Evolutionary conservation across 2,113 vertebrate species (phyloP).

Genomic region (Embiotoca jacksoni): DNA sequence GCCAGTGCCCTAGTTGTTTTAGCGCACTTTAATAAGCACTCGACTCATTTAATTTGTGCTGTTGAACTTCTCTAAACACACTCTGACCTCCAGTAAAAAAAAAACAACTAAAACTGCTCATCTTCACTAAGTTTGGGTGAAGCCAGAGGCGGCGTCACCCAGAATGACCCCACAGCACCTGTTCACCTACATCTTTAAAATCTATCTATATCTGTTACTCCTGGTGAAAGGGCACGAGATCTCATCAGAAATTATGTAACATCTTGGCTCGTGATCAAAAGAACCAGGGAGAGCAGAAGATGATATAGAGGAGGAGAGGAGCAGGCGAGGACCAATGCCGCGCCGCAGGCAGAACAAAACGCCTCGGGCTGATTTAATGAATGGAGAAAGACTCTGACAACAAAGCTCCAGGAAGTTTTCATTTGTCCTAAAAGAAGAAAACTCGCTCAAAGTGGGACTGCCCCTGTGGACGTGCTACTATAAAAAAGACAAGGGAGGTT

Average conservation of each 20-base stretch:
- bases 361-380: constrained; percentile 75
- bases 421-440: constrained; percentile 67
- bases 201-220: constrained; percentile 24
- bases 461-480: constrained; percentile 52
- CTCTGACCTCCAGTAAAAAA: constrained; percentile 18
- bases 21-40: constrained; percentile 35
- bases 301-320: constrained; percentile 51
- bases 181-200: constrained; percentile 34
- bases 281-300: constrained; percentile 33
- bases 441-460: constrained; percentile 66
- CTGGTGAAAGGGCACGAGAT: constrained; percentile 44
- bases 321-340: constrained; percentile 48
- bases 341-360: constrained; percentile 71
- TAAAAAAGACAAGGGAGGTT: constrained; percentile 56
- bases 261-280: constrained; percentile 64
- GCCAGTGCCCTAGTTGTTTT: constrained; percentile 27
- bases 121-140: constrained; percentile 15
- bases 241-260: constrained; percentile 57
- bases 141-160: constrained; percentile 33
- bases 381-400: constrained; percentile 61
- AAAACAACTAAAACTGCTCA: background rate
- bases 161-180: constrained; percentile 28
- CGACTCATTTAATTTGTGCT: constrained; percentile 28
- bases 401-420: constrained; percentile 71
- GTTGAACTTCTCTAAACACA: constrained; percentile 11